Conservation (phyloP, 2,113 vertebrate species). For the Apus apus region DNA sequence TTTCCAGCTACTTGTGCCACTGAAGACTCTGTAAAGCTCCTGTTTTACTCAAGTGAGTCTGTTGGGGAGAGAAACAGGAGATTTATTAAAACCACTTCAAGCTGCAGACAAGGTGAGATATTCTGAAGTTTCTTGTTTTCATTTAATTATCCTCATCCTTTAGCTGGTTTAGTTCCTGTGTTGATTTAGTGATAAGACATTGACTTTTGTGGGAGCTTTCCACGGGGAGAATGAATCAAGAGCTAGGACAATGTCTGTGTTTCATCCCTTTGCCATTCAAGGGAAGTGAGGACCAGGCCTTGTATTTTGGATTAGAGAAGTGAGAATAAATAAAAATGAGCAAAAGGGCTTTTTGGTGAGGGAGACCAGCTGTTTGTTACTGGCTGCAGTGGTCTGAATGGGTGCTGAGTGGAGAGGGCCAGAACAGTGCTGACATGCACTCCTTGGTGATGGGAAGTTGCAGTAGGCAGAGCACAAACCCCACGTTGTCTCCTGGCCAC, state of each 20-base stretch:
- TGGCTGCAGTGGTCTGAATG: too few species aligned
- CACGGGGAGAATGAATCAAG: background rate
- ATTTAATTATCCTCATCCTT: background rate
- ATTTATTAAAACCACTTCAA: background rate
- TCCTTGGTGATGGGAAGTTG: too few species aligned
- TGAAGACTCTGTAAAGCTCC: background rate
- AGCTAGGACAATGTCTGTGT: background rate
- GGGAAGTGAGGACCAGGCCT: background rate
- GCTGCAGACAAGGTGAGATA: background rate
- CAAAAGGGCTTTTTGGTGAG: too few species aligned
- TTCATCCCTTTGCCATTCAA: background rate
- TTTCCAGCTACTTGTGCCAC: background rate
- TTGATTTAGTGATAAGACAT: background rate
- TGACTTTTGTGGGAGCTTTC: background rate
- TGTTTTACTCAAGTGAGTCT: slow-evolving; percentile 31
- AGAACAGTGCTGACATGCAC: too few species aligned
- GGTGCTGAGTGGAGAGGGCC: too few species aligned
- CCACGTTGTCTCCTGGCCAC: too few species aligned
- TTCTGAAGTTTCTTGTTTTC: background rate
- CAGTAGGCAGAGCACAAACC: too few species aligned
- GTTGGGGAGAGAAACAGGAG: background rate
- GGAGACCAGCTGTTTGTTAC: too few species aligned
- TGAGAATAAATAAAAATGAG: too few species aligned
- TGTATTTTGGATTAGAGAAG: too few species aligned
- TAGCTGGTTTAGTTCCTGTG: background rate